These are phyloP conservation scores for Chromobotia macracanthus DNA, from an alignment of 2,797 vertebrate genomes.

Conservation along the genomic window DNA sequence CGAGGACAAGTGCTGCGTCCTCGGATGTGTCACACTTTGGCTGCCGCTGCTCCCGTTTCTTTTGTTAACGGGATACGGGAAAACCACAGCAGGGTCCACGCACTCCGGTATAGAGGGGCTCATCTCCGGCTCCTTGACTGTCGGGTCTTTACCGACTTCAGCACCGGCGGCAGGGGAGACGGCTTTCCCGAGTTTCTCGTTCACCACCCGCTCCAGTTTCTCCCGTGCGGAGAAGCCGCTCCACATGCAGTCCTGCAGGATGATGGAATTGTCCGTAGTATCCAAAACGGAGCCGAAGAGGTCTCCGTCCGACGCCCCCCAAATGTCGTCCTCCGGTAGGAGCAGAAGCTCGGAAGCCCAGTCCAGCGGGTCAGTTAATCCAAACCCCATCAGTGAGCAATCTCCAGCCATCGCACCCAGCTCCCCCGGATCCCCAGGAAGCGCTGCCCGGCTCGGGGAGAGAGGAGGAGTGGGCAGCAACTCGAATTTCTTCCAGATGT, in stretches of 20 bases:
- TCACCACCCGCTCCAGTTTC: conserved; percentile 92
- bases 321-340: conserved; percentile 88
- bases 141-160: conserved; percentile 53
- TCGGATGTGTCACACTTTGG: conserved; percentile 56
- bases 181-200: conserved; percentile 82
- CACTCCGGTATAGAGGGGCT: conserved; percentile 84
- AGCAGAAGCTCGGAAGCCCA: conserved; percentile 91
- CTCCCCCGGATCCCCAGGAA: conserved; percentile 85
- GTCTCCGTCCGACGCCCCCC: conserved; percentile 81
- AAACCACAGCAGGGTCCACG: conserved; percentile 91
- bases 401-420: conserved; percentile 73
- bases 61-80: conserved; percentile 90
- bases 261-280: conserved; percentile 87
- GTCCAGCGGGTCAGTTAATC: conserved; percentile 84
- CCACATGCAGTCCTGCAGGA: conserved; percentile 99
- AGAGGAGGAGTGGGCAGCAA: conserved; percentile 93
- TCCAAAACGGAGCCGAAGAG: conserved; percentile 84
- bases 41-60: conserved; percentile 69
- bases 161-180: conserved; percentile 59
- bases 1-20: conserved; percentile 54
- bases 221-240: conserved; percentile 94
- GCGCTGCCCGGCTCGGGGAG: conserved; percentile 89
- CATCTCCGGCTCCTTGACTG: conserved; percentile 68
- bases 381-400: conserved; percentile 74
- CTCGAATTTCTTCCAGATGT: conserved; percentile 99